Evolutionary conservation across 2,888 invertebrate species (phyloP).

Genomic region (Nymphalis c-album): DNA sequence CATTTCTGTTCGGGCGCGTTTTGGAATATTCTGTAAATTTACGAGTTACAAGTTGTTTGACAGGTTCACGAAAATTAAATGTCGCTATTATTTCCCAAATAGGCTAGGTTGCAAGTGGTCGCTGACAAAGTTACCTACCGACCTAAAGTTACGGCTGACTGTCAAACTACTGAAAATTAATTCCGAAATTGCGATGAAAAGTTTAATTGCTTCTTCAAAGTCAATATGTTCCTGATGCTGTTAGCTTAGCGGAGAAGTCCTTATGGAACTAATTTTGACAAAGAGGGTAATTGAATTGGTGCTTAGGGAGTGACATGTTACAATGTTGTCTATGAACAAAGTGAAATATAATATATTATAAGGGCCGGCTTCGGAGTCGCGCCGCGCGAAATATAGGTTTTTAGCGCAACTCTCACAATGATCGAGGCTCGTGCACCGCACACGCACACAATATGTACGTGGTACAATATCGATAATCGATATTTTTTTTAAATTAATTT

Average conservation of each 20-base stretch:
- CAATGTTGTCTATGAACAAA: too few species aligned
- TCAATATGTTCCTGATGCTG: constrained; percentile 59
- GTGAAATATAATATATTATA: too few species aligned
- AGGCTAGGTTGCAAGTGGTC: constrained; percentile 55
- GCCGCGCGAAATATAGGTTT: too few species aligned
- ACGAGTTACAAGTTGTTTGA: constrained; percentile 16
- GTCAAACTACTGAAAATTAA: constrained; percentile 78
- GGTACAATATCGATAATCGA: too few species aligned
- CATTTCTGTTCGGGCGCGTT: constrained; percentile 11
- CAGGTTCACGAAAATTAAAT: constrained; percentile 52
- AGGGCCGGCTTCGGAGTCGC: too few species aligned
- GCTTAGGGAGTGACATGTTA: constrained; percentile 30
- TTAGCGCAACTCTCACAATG: too few species aligned
- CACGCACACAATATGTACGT: too few species aligned
- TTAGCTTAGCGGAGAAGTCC: constrained; percentile 30
- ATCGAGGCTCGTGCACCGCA: too few species aligned
- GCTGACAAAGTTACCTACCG: constrained; percentile 63
- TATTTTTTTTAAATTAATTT: too few species aligned
- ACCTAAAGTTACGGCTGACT: constrained; percentile 62
- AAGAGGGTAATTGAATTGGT: constrained; percentile 43
- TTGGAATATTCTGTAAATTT: constrained; percentile 21
- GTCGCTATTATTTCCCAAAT: constrained; percentile 57
- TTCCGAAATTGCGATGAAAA: constrained; percentile 75
- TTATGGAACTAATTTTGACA: constrained; percentile 44
- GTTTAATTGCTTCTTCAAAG: constrained; percentile 78